phyloP scores from a whole-genome alignment of 2,888 invertebrate genomes.

The Linyphia triangularis region DNA sequence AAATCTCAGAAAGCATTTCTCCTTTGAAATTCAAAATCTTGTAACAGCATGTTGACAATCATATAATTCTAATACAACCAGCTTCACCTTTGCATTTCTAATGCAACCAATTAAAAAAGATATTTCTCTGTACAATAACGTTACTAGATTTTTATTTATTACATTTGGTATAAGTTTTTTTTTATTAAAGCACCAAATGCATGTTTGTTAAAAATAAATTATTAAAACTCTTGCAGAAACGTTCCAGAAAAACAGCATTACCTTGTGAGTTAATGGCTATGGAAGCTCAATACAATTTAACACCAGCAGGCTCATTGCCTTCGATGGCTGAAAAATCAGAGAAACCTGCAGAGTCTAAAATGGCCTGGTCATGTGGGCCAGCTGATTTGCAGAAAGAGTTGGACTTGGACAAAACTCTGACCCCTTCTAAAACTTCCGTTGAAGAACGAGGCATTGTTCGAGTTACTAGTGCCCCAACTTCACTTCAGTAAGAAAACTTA shows the following conservation, averaged over 20 bases:
- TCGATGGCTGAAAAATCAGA: conserved; percentile 57
- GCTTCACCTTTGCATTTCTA: no score
- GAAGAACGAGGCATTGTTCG: conserved; percentile 78
- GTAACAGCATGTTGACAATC: no score
- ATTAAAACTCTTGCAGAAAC: conserved; percentile 36
- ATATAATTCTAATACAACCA: no score
- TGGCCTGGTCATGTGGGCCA: conserved; percentile 71
- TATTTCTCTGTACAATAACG: background rate
- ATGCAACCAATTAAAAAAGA: no score
- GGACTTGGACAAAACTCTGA: conserved; percentile 53
- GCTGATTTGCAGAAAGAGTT: conserved; percentile 51
- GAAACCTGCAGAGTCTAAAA: conserved; percentile 45
- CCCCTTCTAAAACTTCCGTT: conserved; percentile 29
- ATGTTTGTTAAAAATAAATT: background rate
- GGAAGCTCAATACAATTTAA: background rate
- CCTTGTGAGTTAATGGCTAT: conserved; percentile 26
- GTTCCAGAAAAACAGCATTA: conserved; percentile 49
- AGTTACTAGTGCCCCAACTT: conserved; percentile 88
- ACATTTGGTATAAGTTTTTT: background rate
- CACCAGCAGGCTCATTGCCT: conserved; percentile 69
- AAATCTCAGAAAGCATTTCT: no score
- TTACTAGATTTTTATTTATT: background rate
- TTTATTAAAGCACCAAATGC: no score
- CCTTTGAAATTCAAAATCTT: no score
- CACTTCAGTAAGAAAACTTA: conserved; percentile 85